phyloP scores from a whole-genome alignment of 2,888 invertebrate genomes.

The Andrena hattorfiana region DNA sequence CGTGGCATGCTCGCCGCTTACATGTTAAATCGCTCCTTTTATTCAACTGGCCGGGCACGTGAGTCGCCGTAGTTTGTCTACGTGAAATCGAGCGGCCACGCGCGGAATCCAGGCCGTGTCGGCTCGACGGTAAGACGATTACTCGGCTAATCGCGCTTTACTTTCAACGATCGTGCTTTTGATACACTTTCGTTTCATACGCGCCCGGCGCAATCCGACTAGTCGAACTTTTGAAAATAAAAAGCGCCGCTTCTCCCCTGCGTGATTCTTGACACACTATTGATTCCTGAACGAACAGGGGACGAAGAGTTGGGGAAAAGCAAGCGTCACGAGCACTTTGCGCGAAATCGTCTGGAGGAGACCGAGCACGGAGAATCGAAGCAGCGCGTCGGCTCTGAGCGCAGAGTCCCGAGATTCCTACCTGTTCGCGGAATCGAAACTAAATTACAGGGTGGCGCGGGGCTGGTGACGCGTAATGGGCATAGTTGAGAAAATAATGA shows the following conservation, averaged over 20 bases:
- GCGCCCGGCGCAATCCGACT: background rate
- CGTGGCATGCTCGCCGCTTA: conserved; percentile 68
- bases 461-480: conserved; percentile 34
- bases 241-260: background rate
- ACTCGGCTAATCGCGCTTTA: conserved; percentile 62
- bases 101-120: conserved; percentile 13
- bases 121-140: conserved; percentile 44
- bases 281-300: too few relatives aligned
- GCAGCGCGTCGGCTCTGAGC: background rate
- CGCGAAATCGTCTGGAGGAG: too few relatives aligned
- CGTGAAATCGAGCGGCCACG: conserved; percentile 67
- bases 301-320: too few relatives aligned
- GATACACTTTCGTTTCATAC: conserved; percentile 41
- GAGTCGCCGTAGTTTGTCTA: conserved; percentile 69
- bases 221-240: background rate
- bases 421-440: conserved; percentile 17
- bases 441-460: conserved; percentile 26
- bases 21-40: conserved; percentile 77
- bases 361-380: background rate
- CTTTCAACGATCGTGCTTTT: conserved; percentile 52
- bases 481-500: conserved; percentile 51
- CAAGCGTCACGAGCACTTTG: too few relatives aligned
- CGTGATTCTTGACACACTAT: background rate
- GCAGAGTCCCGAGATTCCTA: conserved; percentile 1
- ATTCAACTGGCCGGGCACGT: conserved; percentile 71